Evolutionary conservation across 2,797 vertebrate genomes (phyloP).

Genomic region (Orestias chungarensis): DNA sequence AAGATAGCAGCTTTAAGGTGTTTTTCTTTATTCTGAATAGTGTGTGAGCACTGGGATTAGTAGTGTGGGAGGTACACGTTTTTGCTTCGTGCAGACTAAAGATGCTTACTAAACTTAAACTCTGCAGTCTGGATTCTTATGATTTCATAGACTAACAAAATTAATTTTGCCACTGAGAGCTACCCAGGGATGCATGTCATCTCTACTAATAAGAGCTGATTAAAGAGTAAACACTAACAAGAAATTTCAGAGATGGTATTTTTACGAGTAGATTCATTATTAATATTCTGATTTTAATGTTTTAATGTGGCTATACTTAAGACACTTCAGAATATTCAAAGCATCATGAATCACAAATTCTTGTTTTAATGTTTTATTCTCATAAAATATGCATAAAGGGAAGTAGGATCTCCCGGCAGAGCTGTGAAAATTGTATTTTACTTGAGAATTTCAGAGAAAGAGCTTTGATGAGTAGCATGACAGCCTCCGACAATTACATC

Average conservation of each 20-base stretch:
- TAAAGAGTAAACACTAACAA: background rate
- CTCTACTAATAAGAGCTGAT: background rate
- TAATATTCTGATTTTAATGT: background rate
- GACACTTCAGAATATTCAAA: background rate
- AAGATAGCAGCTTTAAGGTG: no score
- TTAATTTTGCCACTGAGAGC: no score
- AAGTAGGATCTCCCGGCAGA: background rate
- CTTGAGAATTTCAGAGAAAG: background rate
- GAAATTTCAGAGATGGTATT: background rate
- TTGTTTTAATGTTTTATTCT: background rate
- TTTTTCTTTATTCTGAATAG: no score
- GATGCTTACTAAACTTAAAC: no score
- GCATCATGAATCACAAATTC: background rate
- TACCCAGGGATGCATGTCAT: background rate
- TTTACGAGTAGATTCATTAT: background rate
- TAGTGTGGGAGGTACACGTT: no score
- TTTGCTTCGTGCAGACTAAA: no score
- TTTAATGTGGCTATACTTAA: background rate
- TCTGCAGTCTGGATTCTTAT: background rate
- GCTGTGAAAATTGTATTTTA: background rate
- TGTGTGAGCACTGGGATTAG: no score
- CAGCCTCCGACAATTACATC: background rate
- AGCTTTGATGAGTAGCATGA: background rate
- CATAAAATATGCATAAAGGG: background rate
- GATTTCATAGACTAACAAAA: background rate